phyloP scores from a whole-genome alignment of 2,888 invertebrate genomes.

The Acronicta alni region DNA sequence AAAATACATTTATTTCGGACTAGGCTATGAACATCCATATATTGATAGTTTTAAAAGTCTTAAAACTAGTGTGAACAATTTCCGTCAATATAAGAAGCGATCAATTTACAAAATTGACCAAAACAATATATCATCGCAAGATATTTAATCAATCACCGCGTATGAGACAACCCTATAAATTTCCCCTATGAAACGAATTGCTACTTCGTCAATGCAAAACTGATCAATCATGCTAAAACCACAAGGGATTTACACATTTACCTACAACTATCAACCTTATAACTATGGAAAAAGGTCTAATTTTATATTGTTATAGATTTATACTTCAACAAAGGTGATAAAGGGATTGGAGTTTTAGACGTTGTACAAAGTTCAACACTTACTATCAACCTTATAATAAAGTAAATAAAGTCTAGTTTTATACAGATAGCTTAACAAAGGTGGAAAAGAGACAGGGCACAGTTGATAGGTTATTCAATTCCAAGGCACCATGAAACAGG shows the following conservation, averaged over 20 bases:
- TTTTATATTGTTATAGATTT: constrained; percentile 8
- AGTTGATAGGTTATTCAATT: constrained; percentile 26
- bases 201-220: constrained; percentile 29
- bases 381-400: not conserved
- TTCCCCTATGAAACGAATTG: constrained; percentile 33
- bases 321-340: constrained; percentile 17
- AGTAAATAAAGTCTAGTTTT: not conserved
- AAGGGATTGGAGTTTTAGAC: constrained; percentile 9
- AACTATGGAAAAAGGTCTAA: constrained; percentile 4
- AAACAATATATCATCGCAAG: constrained; percentile 2
- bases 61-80: not conserved
- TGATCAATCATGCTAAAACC: constrained; percentile 44
- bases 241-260: constrained; percentile 27
- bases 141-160: constrained; percentile 40
- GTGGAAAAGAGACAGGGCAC: constrained; percentile 17
- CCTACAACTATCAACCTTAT: constrained; percentile 7
- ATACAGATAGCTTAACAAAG: constrained; percentile 9
- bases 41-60: too few relatives aligned
- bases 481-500: constrained; percentile 28
- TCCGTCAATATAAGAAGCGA: not conserved
- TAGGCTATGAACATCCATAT: too few relatives aligned
- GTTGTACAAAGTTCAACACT: not conserved
- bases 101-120: not conserved
- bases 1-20: too few relatives aligned
- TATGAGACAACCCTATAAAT: constrained; percentile 30